Percentiles rank a stretch among this genome's conserved stretches.
Conservation (phyloP, 1,140 invertebrate species). For the Anagrus nilaparvatae region DNA sequence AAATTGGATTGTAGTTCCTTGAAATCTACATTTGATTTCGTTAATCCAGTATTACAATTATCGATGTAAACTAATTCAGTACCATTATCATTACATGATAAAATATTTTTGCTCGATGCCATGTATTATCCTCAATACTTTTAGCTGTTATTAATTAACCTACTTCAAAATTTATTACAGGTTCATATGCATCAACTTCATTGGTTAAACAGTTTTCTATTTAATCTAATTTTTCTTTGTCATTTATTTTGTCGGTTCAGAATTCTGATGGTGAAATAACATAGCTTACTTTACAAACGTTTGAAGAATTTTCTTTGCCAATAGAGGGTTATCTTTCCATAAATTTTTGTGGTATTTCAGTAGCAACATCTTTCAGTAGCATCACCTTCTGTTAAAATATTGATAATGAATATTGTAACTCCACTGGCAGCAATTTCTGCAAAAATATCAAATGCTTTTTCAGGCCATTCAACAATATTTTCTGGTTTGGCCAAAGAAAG, state of each 20-base stretch:
- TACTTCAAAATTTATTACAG: slow-evolving; percentile 40
- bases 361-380: slow-evolving; percentile 51
- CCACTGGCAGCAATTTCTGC: slow-evolving; percentile 28
- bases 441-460: slow-evolving; percentile 27
- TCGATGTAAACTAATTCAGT: slow-evolving; percentile 62
- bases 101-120: slow-evolving; percentile 61
- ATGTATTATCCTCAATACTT: slow-evolving; percentile 56
- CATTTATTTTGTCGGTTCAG: slow-evolving; percentile 57
- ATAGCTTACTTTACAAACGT: slow-evolving; percentile 49
- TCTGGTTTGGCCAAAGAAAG: slow-evolving; percentile 30
- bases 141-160: slow-evolving; percentile 56
- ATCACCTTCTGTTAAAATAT: slow-evolving; percentile 47
- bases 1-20: slow-evolving; percentile 53
- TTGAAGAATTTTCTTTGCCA: slow-evolving; percentile 37
- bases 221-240: slow-evolving; percentile 49
- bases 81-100: slow-evolving; percentile 46
- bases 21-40: slow-evolving; percentile 38
- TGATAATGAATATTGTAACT: slow-evolving; percentile 31
- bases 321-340: slow-evolving; percentile 28
- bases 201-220: slow-evolving; percentile 50
- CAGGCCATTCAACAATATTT: slow-evolving; percentile 27
- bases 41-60: slow-evolving; percentile 59
- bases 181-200: slow-evolving; percentile 44
- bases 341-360: slow-evolving; percentile 39
- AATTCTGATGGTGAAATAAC: slow-evolving; percentile 57